Conservation (phyloP, 2,113 vertebrate species). For the Tinamus guttatus region DNA sequence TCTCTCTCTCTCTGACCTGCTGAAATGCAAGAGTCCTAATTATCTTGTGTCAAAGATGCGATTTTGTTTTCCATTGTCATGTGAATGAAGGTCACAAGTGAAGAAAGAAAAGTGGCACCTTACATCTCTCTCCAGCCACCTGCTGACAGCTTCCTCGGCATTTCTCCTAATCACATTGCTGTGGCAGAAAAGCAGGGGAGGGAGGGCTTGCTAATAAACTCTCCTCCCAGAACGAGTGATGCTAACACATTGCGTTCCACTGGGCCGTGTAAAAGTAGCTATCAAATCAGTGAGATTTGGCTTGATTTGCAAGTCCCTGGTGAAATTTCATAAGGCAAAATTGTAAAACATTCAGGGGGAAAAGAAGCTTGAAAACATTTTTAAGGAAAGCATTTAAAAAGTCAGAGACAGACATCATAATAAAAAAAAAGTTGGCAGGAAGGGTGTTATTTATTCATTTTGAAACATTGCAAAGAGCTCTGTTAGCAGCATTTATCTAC, state of each 20-base stretch:
- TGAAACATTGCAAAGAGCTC: slow-evolving; percentile 60
- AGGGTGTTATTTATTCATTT: slow-evolving; percentile 77
- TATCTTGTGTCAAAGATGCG: slow-evolving; percentile 56
- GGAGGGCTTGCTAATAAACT: slow-evolving; percentile 66
- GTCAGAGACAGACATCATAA: slow-evolving; percentile 62
- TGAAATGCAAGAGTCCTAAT: slow-evolving; percentile 65
- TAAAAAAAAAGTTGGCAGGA: slow-evolving; percentile 53
- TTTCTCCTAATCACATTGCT: slow-evolving; percentile 17
- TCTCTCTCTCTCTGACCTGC: slow-evolving; percentile 29
- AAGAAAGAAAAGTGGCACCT: slow-evolving; percentile 52
- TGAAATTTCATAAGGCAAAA: slow-evolving; percentile 74
- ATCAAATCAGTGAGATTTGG: slow-evolving; percentile 68
- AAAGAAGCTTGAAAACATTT: slow-evolving; percentile 69
- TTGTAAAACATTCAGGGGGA: slow-evolving; percentile 66
- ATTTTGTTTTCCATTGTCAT: slow-evolving; percentile 59
- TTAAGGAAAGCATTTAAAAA: slow-evolving; percentile 74
- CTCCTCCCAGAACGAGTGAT: slow-evolving; percentile 41
- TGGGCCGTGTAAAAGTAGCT: slow-evolving; percentile 63
- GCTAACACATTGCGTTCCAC: slow-evolving; percentile 45
- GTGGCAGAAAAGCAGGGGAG: slow-evolving; percentile 36
- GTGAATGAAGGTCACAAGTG: slow-evolving; percentile 58
- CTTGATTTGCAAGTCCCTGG: slow-evolving; percentile 73
- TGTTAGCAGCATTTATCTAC: slow-evolving; percentile 60
- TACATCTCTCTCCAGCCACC: slow-evolving; percentile 27
- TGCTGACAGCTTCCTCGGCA: not conserved